Base-by-base conservation (phyloP, 2,797 vertebrate genomes). In the Enteromius radiatus region DNA sequence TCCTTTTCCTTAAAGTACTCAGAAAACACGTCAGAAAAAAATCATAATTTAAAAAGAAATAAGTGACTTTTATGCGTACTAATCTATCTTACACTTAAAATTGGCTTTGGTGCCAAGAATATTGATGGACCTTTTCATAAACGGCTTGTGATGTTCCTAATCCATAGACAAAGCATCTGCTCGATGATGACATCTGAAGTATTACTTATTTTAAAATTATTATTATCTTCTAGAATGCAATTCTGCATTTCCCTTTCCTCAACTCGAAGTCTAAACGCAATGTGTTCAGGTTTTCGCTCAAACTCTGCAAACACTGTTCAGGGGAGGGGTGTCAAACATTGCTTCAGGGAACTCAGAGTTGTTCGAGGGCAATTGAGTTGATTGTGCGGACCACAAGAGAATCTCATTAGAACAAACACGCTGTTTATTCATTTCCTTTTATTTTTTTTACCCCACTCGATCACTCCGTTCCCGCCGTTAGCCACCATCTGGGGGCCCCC, bases 401-500 rank as follows among this genome's bases (percentile, higher is more conserved):
- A 69, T 68, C 78, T 49, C 76, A 84, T 86, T 69, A 85, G 28
- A 78, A 79, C 33, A 85, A 83, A 86, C 81, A 70, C 23, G 49
- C 28, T 23, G n/a, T 75, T 65, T 74, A 70, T 63, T 69, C 56
- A 75, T 23, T 74, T 56, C 7, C 28, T 38, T 82, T 52, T 33
- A 79, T 76, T 76, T 78, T 86, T 69, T 87, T 90, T 85, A 82
- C 80, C 84, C 84, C 56, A 59, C 87, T 83, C 54, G 86, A 86
- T 90, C 87, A 88, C 84, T 64, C 7, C 80, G 81, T 78, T 79
- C 76, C 68, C 67, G 33, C 67, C 33, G 36, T 12, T 81, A 82
- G 76, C 87, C 86, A 89, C 91, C 91, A 92, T 92, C 90, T 92
- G 91, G 56, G 88, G 85, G 83, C 79, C 85, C 79, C 79, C 86